These are phyloP conservation scores for Hyalella azteca DNA, from an alignment of 2,888 invertebrate genomes.

Conservation along the genomic window DNA sequence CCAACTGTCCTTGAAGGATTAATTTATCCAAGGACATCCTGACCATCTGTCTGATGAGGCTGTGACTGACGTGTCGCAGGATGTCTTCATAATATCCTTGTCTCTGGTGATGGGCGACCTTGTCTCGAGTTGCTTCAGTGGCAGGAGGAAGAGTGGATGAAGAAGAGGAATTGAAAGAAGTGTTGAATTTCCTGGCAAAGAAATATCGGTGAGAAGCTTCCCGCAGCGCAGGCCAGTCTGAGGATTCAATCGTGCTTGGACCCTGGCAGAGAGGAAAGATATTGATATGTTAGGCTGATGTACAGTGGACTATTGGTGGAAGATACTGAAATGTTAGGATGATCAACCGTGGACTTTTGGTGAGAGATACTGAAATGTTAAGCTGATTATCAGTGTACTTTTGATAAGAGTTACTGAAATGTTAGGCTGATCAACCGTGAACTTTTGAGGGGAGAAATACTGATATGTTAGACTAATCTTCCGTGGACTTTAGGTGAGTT, in stretches of 20 bases:
- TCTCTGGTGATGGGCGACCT: not conserved
- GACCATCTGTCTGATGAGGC: not conserved
- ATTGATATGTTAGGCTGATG: too few relatives aligned
- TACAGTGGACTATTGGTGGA: too few relatives aligned
- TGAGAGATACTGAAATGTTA: too few relatives aligned
- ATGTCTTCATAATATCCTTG: not conserved
- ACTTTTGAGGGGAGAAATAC: too few relatives aligned
- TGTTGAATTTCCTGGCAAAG: conserved; percentile 52
- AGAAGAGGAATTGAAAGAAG: not conserved
- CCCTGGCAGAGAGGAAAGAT: conserved; percentile 39
- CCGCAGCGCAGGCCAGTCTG: conserved; percentile 23
- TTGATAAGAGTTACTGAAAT: too few relatives aligned
- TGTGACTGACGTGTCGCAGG: not conserved
- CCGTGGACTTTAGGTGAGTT: too few relatives aligned
- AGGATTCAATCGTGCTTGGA: conserved; percentile 42
- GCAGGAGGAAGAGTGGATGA: too few relatives aligned
- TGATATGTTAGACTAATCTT: too few relatives aligned
- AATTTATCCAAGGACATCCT: not conserved
- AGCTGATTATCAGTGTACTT: too few relatives aligned
- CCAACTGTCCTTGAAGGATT: not conserved
- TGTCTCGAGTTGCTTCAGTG: not conserved
- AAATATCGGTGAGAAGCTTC: conserved; percentile 50
- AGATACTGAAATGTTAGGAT: too few relatives aligned
- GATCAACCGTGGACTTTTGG: too few relatives aligned
- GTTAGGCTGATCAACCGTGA: too few relatives aligned